Base-by-base conservation (phyloP, 2,888 invertebrate species). In the Embidobia sp. region DNA sequence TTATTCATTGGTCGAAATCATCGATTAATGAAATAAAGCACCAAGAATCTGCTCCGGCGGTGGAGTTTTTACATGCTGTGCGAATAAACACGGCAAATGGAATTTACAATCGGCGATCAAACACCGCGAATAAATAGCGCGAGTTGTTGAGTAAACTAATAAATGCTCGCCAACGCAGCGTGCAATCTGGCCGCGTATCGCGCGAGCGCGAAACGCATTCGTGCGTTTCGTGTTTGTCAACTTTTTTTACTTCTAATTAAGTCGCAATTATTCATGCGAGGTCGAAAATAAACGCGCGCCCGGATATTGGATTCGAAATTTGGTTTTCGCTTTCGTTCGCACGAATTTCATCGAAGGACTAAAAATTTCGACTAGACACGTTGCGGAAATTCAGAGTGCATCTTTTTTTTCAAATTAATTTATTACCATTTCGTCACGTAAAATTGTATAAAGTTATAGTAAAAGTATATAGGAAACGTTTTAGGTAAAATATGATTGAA, bases 91-190 rank as follows among this genome's bases (percentile, higher is more conserved):
- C 13, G 51, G 44, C 44, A 61, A 67, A 53, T 53, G 61, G 40
- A 61, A 74, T 67, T 74, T 46, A 74, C 74, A 74, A 74, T 67
- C 40, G 61, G 46, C 40, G 74, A 74, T 61, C 67, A 74, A 74
- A 67, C 59, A 53, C 53, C 48, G 26, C 61, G 61, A 67, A 72
- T 72, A 72, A 72, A 72, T 63, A 72, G 37, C 18, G 55, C 53
- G 53, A 72, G 72, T 72, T 70, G 61, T 70, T 42, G 57, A 57
- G 49, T 42, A 59, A 69, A 69, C 69, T 69, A 59, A 63, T 72
- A 72, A 72, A 72, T 53, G 40, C 37, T 33, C 31, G 33, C 59
- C 19, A 51, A 70, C 57, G 49, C 59, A 16, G 13, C 16, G 26
- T 19, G 49, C 57, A 67, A 57, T 57, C 48, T 40, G 31, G n/a